These are phyloP conservation scores for Choreutis nemorana DNA, from an alignment of 2,888 invertebrate genomes.

Conservation along the genomic window DNA sequence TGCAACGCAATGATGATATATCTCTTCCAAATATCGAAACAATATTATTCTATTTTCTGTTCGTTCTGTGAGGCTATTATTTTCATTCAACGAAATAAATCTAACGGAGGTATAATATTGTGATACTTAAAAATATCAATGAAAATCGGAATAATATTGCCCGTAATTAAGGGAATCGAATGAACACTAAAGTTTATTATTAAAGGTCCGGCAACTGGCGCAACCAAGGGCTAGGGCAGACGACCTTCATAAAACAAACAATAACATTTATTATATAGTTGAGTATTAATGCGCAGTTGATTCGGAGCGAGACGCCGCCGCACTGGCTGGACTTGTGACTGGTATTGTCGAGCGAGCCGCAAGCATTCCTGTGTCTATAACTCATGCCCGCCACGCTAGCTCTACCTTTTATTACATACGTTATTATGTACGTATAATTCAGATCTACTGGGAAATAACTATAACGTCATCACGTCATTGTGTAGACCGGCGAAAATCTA, in stretches of 20 bases:
- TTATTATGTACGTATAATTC: conserved; percentile 29
- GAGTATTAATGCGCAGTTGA: conserved; percentile 54
- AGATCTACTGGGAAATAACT: conserved; percentile 27
- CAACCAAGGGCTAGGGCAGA: conserved; percentile 30
- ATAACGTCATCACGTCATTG: conserved; percentile 12
- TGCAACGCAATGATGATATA: conserved; percentile 22
- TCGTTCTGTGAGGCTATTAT: no score
- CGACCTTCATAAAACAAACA: conserved; percentile 59
- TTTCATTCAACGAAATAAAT: no score
- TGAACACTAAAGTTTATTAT: conserved; percentile 44
- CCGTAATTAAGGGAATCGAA: conserved; percentile 27
- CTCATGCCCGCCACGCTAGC: conserved; percentile 19
- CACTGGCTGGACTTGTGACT: conserved; percentile 26
- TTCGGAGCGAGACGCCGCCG: conserved; percentile 45
- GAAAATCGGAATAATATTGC: conserved; percentile 26
- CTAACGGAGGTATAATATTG: conserved; percentile 2
- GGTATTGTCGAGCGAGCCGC: conserved; percentile 31
- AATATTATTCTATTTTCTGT: conserved; percentile 36
- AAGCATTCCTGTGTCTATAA: conserved; percentile 27
- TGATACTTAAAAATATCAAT: conserved; percentile 14
- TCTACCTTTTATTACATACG: no score
- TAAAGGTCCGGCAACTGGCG: conserved; percentile 41
- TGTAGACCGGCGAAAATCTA: conserved; percentile 5
- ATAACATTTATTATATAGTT: conserved; percentile 62
- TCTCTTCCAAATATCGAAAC: conserved; percentile 41